These are phyloP conservation scores for Pteropus alecto DNA, from an alignment of 2,113 vertebrate species.

Conservation along the genomic window DNA sequence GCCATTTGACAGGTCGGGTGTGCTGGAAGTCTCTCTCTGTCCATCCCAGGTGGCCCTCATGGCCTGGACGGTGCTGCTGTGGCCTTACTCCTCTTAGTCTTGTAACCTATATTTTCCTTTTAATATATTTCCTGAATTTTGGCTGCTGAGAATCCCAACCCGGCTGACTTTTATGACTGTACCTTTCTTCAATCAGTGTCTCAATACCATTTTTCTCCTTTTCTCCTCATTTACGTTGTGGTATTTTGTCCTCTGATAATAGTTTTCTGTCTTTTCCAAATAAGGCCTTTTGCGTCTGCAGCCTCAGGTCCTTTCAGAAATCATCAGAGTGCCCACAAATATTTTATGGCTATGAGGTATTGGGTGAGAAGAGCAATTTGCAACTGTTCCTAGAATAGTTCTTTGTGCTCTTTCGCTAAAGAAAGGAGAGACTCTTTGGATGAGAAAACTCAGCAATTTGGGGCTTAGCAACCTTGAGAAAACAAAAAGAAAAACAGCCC, in stretches of 20 bases:
- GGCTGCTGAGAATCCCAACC: neutral
- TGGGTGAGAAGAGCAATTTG: neutral
- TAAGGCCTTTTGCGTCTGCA: constrained; percentile 43
- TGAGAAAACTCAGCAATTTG: neutral
- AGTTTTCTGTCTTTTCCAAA: constrained; percentile 58
- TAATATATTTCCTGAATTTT: too few relatives aligned
- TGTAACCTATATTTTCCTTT: too few relatives aligned
- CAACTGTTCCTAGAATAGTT: neutral
- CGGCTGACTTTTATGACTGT: neutral
- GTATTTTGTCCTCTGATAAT: constrained; percentile 41
- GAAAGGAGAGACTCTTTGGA: neutral
- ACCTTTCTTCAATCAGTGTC: neutral
- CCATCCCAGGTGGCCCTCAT: fast-evolving
- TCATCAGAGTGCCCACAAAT: neutral
- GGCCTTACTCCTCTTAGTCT: neutral
- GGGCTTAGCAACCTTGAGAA: neutral
- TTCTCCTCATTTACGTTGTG: neutral
- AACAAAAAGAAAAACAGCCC: neutral
- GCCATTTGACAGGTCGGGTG: neutral
- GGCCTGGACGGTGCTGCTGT: neutral
- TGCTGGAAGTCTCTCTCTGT: neutral
- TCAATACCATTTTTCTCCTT: neutral
- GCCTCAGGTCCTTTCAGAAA: constrained; percentile 2
- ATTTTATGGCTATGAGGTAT: neutral
- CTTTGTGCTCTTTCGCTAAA: neutral